Evolutionary conservation across 2,888 invertebrate species (phyloP).

Genomic region (Oligia latruncula): DNA sequence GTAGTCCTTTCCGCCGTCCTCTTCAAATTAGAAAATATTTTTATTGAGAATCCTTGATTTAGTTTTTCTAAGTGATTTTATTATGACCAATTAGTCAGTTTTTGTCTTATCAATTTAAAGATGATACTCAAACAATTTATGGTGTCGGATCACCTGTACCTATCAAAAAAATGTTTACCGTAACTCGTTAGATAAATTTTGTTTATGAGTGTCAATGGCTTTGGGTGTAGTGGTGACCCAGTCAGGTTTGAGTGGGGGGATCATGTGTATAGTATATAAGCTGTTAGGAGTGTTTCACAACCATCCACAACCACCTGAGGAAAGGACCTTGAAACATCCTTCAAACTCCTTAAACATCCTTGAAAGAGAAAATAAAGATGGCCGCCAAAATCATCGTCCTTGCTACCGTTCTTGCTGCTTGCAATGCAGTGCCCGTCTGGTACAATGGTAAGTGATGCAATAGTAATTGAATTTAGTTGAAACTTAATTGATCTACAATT

Average conservation of each 20-base stretch:
- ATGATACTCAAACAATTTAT: slow-evolving; percentile 75
- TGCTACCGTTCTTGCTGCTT: slow-evolving; percentile 72
- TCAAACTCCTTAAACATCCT: slow-evolving; percentile 65
- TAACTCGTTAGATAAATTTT: slow-evolving; percentile 80
- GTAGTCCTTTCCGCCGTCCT: slow-evolving; percentile 33
- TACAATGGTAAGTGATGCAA: slow-evolving; percentile 65
- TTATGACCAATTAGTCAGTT: slow-evolving; percentile 68
- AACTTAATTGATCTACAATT: slow-evolving; percentile 13
- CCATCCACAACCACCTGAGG: slow-evolving; percentile 80
- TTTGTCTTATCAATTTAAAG: slow-evolving; percentile 65
- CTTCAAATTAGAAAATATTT: slow-evolving; percentile 48
- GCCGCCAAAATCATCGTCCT: slow-evolving; percentile 78
- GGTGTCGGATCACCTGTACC: slow-evolving; percentile 75
- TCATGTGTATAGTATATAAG: slow-evolving; percentile 81
- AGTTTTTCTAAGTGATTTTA: slow-evolving; percentile 61
- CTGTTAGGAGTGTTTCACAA: slow-evolving; percentile 82
- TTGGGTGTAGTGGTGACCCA: slow-evolving; percentile 79
- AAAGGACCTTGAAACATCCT: slow-evolving; percentile 71
- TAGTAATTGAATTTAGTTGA: slow-evolving; percentile 22
- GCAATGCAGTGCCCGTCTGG: slow-evolving; percentile 80
- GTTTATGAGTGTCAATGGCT: slow-evolving; percentile 84
- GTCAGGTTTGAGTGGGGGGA: slow-evolving; percentile 80
- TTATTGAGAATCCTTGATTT: slow-evolving; percentile 50
- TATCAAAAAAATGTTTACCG: slow-evolving; percentile 82
- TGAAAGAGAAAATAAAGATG: slow-evolving; percentile 75